Evolutionary conservation across 2,888 invertebrate species (phyloP), one percentile per base, ranked within the genome.

Genomic region (Plutella xylostella): DNA sequence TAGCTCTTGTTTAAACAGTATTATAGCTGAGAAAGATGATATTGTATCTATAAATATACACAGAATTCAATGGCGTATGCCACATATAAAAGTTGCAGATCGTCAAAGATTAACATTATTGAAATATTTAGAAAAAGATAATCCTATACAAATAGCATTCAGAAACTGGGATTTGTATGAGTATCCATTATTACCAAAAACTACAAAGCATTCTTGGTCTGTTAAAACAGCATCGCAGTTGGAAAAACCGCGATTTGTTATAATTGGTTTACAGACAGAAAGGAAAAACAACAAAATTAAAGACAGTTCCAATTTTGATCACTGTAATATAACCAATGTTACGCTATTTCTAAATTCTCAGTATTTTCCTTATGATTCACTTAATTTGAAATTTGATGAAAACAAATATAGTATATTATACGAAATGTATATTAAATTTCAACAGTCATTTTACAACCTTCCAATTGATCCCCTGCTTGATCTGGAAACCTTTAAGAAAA

Each of bases 101-200:
- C 44, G n/a, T n/a, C 35, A 46, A 46, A 51, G 33, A 40, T 43
- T 43, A 25, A 31, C n/a, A 28, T 22, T 39, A 44, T 70, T n/a
- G n/a, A n/a, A n/a, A n/a, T n/a, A n/a, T n/a, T n/a, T n/a, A n/a
- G n/a, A n/a, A n/a, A n/a, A n/a, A n/a, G n/a, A n/a, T n/a, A n/a
- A n/a, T n/a, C n/a, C n/a, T n/a, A n/a, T n/a, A n/a, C n/a, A n/a
- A n/a, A n/a, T n/a, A n/a, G n/a, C n/a, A n/a, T n/a, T n/a, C n/a
- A n/a, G n/a, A n/a, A n/a, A n/a, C n/a, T n/a, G 67, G 67, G 65
- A 68, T 42, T 42, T 72, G 17, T 63, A 64, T 49, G 64, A 66
- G 51, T 67, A 55, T 60, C 68, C 68, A 0, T 12, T 56, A 41
- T 46, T 72, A 45, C 67, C 62, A 6, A 48, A 45, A 43, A 58